Evolutionary conservation across 2,113 vertebrate species (phyloP).

Genomic region (Hippocampus guttulatus): DNA sequence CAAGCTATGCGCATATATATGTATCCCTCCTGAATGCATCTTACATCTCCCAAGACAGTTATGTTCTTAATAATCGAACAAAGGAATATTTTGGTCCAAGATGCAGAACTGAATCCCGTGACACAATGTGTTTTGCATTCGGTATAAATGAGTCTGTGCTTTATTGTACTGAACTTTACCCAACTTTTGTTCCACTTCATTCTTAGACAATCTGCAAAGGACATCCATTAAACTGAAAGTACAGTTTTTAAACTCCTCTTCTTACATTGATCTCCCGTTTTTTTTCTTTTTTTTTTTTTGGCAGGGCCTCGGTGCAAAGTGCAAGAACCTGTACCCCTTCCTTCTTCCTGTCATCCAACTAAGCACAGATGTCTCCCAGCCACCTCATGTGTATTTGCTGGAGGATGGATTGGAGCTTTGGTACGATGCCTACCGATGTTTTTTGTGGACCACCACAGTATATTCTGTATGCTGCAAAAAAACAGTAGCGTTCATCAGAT

Average conservation of each 20-base stretch:
- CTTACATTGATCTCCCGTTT: conserved; percentile 8
- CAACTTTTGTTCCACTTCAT: background rate
- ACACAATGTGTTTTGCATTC: background rate
- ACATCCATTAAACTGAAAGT: conserved; percentile 12
- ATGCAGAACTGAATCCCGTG: background rate
- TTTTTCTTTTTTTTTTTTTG: conserved; percentile 37
- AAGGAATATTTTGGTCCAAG: background rate
- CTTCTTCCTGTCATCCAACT: conserved; percentile 96
- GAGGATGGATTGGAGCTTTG: conserved; percentile 97
- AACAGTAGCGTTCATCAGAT: too few relatives aligned
- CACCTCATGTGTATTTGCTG: conserved; percentile 96
- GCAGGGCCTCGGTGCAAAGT: conserved; percentile 91
- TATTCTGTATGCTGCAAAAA: background rate
- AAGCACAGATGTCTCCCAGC: conserved; percentile 94
- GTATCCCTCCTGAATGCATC: background rate
- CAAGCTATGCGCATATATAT: background rate
- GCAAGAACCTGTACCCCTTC: conserved; percentile 94
- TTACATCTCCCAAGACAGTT: background rate
- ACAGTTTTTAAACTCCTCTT: background rate
- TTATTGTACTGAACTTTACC: conserved; percentile 5
- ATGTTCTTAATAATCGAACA: background rate
- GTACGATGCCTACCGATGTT: conserved; percentile 64
- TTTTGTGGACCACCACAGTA: background rate
- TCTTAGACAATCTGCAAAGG: background rate
- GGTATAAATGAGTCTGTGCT: background rate